A percentile compares a stretch with the other conserved stretches of the same genome.
Conservation (phyloP, 2,888 invertebrate genomes). For the Mimumesa dahlbomi region DNA sequence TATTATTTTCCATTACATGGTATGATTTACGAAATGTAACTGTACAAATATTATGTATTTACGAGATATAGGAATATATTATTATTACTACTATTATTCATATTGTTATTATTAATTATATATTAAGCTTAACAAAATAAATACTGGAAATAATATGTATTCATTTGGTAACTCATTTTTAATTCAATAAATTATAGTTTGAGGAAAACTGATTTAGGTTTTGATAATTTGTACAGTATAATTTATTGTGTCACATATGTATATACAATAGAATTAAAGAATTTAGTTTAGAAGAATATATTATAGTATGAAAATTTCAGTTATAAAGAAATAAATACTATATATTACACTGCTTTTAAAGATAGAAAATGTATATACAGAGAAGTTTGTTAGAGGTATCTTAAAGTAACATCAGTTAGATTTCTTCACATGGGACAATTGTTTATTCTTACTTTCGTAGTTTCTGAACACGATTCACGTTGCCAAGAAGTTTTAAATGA, state of each 20-base stretch:
- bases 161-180: background rate
- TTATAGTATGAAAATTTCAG: conserved; percentile 16
- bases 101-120: conserved; percentile 25
- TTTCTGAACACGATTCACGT: background rate
- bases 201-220: background rate
- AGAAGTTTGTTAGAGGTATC: conserved; percentile 17
- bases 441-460: background rate
- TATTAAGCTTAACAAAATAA: conserved; percentile 35
- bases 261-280: conserved; percentile 19
- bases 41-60: conserved; percentile 76
- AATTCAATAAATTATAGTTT: background rate
- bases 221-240: conserved; percentile 8
- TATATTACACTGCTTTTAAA: conserved; percentile 7
- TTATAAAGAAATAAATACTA: background rate
- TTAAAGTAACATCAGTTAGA: background rate
- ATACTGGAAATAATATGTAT: conserved; percentile 18
- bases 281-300: conserved; percentile 2
- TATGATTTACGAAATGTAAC: conserved; percentile 66
- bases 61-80: conserved; percentile 65
- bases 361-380: conserved; percentile 27
- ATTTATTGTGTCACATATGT: conserved; percentile 2
- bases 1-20: conserved; percentile 69
- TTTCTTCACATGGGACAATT: background rate
- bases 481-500: background rate
- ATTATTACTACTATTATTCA: conserved; percentile 66